Base-by-base conservation (phyloP, 2,888 invertebrate species). In the Silvanus unidentatus region DNA sequence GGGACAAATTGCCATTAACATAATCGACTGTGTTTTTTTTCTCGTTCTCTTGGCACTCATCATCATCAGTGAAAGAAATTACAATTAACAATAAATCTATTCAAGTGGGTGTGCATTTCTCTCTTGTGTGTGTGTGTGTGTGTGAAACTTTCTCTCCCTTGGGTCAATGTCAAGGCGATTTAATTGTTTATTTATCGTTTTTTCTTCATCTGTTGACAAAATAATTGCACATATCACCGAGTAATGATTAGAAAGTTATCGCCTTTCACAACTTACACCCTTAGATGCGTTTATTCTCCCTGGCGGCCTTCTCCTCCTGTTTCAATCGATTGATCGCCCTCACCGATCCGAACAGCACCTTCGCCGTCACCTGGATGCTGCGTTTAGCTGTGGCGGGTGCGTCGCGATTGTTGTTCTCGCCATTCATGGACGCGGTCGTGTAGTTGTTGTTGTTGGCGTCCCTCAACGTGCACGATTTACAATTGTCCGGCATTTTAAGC, bases 241-340 rank as follows among this genome's bases (percentile, higher is more conserved):
- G 8, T 22, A 5, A 22, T 37, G 3, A 37, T 37, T 37, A 37
- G 37, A 37, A 37, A 37, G 37, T 37, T 32, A 12, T 4, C 4
- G n/a, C 8, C 8, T 22, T 32, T 32, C n/a, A 32, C 4, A 12
- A 32, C 32, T 32, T 32, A 32, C 32, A 5, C 13, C 27, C 29
- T 61, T 62, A 70, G 43, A 69, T 77, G 69, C 79, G 73, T 68
- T 80, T 77, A 60, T 74, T 78, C 60, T 79, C 79, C 57, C 80
- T 75, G 62, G 82, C 78, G 49, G 78, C 74, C 73, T 81, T 80
- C 70, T 84, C 84, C 64, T 82, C 81, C 68, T 83, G 79, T 62
- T 84, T 82, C 66, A 84, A 76, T 70, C 84, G 81, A 72, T 82
- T 83, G 73, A 85, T 84, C 64, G 84, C 79, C 52, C 82, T 78